These are phyloP conservation scores for Rhea americana DNA, from an alignment of 2,113 vertebrate species.

Conservation along the genomic window DNA sequence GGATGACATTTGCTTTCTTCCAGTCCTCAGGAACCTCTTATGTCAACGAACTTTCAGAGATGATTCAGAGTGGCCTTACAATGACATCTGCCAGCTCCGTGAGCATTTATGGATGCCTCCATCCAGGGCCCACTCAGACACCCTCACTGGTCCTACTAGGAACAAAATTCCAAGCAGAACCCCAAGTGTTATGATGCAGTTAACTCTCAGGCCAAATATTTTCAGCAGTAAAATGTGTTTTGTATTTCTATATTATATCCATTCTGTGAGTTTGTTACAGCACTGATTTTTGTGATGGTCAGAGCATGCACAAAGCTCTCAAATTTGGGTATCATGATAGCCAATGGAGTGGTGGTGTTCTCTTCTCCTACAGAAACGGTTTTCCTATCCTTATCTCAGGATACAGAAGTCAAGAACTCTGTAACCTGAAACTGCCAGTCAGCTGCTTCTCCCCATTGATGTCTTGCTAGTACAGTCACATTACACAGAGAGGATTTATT, in stretches of 20 bases:
- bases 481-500: neutral
- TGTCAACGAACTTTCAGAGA: neutral
- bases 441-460: neutral
- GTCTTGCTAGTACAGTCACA: neutral
- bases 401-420: neutral
- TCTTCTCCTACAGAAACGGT: neutral
- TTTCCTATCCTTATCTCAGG: neutral
- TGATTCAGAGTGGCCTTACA: neutral
- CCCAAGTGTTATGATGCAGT: accelerated
- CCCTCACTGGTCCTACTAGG: neutral
- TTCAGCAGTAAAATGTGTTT: neutral
- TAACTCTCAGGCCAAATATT: neutral
- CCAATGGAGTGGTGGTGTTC: neutral
- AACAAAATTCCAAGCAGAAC: neutral
- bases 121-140: neutral
- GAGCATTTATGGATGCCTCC: neutral
- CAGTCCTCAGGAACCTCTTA: neutral
- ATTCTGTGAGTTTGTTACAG: neutral
- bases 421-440: neutral
- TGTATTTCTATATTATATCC: neutral
- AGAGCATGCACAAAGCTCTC: neutral
- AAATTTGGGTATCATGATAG: neutral
- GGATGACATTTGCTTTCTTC: neutral
- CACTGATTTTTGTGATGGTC: neutral
- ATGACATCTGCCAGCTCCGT: neutral